Evolutionary conservation across 2,888 invertebrate species (phyloP), one percentile per base, ranked within the genome.

Genomic region (Maniola hyperantus): DNA sequence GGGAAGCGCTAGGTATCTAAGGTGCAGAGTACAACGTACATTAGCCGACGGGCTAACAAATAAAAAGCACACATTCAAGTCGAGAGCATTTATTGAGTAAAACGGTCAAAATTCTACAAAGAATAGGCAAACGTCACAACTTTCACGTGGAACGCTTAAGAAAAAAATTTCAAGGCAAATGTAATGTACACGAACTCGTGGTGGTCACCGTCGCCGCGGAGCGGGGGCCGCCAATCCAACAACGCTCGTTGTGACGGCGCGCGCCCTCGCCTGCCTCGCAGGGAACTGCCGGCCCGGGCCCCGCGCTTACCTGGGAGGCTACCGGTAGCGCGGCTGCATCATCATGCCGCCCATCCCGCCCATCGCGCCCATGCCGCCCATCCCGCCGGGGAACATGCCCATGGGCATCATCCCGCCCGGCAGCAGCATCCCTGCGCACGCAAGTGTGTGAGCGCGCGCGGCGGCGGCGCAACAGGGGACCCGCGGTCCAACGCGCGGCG

Each of bases 261-360:
- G 71, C 65, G 73, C 71, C 74, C 88, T 88, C 89, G 86, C 87
- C 72, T 72, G 72, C 71, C 76, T 63, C 82, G 88, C 94, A 94
- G 93, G 94, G 94, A 93, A 93, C 92, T 92, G 93, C 80, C 89
- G 92, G 91, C 93, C 93, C 93, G 93, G 76, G 85, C 84, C 55
- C 46, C 65, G 64, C 63, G 71, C 71, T 64, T 68, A 72, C 68
- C 66, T 65, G 67, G 67, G 20, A 39, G 39, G 88, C 96, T 97
- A 97, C 94, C 97, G 96, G 94, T 95, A 97, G 90, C 97, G 95
- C 76, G 97, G 97, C 91, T 96, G 96, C 96, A 97, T 96, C 94
- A 95, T 94, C 50, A 51, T 51, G 50, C 50, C 50, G 50, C 50
- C 91, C 79, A 94, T 88, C 65, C 93, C 89, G 80, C 86, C 83